phyloP scores from a whole-genome alignment of 2,888 invertebrate species.

The Campoplex nolae region DNA sequence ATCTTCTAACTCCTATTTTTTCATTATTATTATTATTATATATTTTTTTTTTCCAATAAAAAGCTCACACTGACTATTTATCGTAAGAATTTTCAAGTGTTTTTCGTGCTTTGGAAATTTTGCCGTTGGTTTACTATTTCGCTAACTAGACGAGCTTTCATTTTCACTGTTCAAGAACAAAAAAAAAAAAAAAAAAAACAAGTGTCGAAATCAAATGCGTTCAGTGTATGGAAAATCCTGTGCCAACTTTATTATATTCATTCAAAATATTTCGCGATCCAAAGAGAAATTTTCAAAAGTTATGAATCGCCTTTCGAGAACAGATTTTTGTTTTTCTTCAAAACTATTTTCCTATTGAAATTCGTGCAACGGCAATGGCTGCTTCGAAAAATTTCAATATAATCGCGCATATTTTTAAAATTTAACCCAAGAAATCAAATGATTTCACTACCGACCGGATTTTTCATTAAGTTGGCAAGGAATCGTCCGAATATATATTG shows the following conservation, averaged over 20 bases:
- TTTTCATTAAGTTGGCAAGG: neutral
- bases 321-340: neutral
- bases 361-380: no score
- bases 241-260: neutral
- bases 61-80: conserved; percentile 48
- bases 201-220: neutral
- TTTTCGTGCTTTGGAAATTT: conserved; percentile 6
- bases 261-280: neutral
- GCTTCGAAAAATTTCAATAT: no score
- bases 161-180: conserved; percentile 37
- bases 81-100: conserved; percentile 55
- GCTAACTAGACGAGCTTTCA: conserved; percentile 40
- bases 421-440: neutral
- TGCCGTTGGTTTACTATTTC: conserved; percentile 51
- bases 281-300: neutral
- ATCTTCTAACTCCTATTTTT: conserved; percentile 17
- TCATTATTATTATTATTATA: no score
- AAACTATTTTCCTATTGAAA: neutral
- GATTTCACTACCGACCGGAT: neutral
- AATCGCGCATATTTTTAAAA: neutral
- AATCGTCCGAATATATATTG: conserved; percentile 30
- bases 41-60: conserved; percentile 1
- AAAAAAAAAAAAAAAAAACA: conserved; percentile 7
- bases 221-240: neutral
- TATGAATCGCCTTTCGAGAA: no score